phyloP scores from a whole-genome alignment of 2,113 vertebrate species.

The Hirundichthys speculiger region DNA sequence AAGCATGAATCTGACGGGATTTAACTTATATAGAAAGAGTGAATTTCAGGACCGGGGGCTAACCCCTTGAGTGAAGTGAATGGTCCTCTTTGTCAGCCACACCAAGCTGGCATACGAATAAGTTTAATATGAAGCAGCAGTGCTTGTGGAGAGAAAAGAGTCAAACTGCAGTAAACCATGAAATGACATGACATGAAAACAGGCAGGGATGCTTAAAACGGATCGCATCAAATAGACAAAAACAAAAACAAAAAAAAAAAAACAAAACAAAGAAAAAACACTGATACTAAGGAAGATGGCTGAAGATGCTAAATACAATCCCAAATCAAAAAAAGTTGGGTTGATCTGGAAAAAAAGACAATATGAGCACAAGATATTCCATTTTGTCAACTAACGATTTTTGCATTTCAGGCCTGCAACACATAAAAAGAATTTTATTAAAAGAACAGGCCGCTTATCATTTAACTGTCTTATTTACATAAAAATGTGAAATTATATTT shows the following conservation, averaged over 20 bases:
- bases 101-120: slow-evolving; percentile 43
- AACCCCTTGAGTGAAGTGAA: slow-evolving; percentile 50
- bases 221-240: slow-evolving; percentile 37
- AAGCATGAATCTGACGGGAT: slow-evolving; percentile 28
- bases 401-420: too few relatives aligned
- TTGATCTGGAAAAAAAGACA: slow-evolving; percentile 14
- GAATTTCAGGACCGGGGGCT: slow-evolving; percentile 31
- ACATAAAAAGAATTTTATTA: too few relatives aligned
- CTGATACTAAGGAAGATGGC: slow-evolving; percentile 43
- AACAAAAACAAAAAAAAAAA: too few relatives aligned
- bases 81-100: slow-evolving; percentile 24
- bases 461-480: too few relatives aligned
- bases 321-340: slow-evolving; percentile 29
- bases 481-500: too few relatives aligned
- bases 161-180: slow-evolving; percentile 44
- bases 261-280: too few relatives aligned
- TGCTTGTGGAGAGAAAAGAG: slow-evolving; percentile 38
- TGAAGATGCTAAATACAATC: slow-evolving; percentile 43
- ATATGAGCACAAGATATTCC: background rate
- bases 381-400: too few relatives aligned
- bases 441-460: too few relatives aligned
- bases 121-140: slow-evolving; percentile 59
- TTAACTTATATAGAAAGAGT: slow-evolving; percentile 26
- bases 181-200: slow-evolving; percentile 39
- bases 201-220: slow-evolving; percentile 51